A percentile compares a stretch with the other conserved stretches of the same genome.
Evolutionary conservation across 2,113 vertebrate species (phyloP).

Genomic region (Halichoeres trimaculatus): DNA sequence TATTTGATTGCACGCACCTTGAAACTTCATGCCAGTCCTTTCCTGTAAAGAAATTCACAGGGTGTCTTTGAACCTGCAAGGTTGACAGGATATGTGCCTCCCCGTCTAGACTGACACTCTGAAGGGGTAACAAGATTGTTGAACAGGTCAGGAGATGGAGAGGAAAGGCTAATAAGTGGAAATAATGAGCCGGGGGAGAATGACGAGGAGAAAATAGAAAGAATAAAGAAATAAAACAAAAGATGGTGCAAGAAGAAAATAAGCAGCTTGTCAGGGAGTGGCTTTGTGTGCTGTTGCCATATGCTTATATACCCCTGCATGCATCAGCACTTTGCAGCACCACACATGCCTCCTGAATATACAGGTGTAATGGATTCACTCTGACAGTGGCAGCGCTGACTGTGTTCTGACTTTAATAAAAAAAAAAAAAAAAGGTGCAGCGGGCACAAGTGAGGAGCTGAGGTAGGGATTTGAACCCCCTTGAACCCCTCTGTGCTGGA

Average conservation of each 20-base stretch:
- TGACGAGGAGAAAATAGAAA: conserved; percentile 38
- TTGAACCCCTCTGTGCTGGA: conserved; percentile 33
- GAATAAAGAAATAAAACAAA: conserved; percentile 52
- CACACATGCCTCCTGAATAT: conserved; percentile 22
- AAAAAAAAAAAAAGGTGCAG: conserved; percentile 55
- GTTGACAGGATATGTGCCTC: conserved; percentile 52
- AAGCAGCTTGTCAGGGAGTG: conserved; percentile 33
- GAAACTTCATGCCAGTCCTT: conserved; percentile 35
- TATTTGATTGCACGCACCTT: conserved; percentile 27
- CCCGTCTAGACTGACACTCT: conserved; percentile 48
- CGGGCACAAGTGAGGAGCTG: conserved; percentile 29
- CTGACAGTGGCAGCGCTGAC: conserved; percentile 36
- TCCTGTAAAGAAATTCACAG: conserved; percentile 43
- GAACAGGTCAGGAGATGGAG: conserved; percentile 63
- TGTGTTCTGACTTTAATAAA: conserved; percentile 49
- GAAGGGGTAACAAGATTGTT: conserved; percentile 61
- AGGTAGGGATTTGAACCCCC: conserved; percentile 51
- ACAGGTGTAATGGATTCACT: conserved; percentile 44
- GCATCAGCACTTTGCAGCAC: conserved; percentile 66
- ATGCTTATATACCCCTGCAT: conserved; percentile 57
- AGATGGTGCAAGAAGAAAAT: conserved; percentile 4
- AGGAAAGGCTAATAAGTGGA: conserved; percentile 42
- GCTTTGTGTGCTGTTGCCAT: conserved; percentile 44
- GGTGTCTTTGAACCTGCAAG: conserved; percentile 55
- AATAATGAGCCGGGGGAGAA: conserved; percentile 64